Conservation (phyloP, 2,797 vertebrate species). For the Oryzias dopingdopingensis region DNA sequence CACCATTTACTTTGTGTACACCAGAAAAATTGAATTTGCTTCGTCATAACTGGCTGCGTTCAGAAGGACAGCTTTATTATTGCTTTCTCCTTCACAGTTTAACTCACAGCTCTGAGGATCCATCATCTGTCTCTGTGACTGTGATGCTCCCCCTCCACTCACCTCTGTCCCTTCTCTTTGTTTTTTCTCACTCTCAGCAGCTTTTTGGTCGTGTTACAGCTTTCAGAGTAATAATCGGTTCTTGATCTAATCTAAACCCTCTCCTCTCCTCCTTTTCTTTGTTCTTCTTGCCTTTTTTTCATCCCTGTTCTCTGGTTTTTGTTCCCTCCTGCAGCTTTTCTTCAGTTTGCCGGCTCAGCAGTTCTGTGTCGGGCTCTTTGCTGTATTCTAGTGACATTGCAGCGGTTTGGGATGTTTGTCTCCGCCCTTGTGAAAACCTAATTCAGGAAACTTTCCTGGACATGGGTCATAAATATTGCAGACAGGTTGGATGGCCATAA, state of each 20-base stretch:
- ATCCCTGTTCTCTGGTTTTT: too few relatives aligned
- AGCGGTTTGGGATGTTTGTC: too few relatives aligned
- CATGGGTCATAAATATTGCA: background rate
- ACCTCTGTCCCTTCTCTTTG: background rate
- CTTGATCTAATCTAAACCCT: conserved; percentile 10
- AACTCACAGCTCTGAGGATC: conserved; percentile 44
- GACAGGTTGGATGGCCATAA: too few relatives aligned
- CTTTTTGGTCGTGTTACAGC: conserved; percentile 24
- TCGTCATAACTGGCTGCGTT: conserved; percentile 12
- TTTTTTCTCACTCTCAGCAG: conserved; percentile 2
- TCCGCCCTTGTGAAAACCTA: too few relatives aligned
- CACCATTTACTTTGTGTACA: conserved; percentile 22
- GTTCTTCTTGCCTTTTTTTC: background rate
- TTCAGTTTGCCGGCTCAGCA: too few relatives aligned
- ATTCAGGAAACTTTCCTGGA: too few relatives aligned
- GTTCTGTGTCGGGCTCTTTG: too few relatives aligned
- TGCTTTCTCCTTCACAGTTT: conserved; percentile 56
- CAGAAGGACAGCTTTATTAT: conserved; percentile 59
- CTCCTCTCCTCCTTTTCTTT: background rate
- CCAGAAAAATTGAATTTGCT: conserved; percentile 31
- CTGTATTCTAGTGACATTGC: too few relatives aligned
- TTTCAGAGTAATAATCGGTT: conserved; percentile 16
- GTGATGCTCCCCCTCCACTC: background rate
- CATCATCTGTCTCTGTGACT: conserved; percentile 35
- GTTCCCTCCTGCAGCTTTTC: too few relatives aligned